These are phyloP conservation scores for Aphelenchoides besseyi DNA, from an alignment of 1,140 invertebrate species.

Conservation along the genomic window DNA sequence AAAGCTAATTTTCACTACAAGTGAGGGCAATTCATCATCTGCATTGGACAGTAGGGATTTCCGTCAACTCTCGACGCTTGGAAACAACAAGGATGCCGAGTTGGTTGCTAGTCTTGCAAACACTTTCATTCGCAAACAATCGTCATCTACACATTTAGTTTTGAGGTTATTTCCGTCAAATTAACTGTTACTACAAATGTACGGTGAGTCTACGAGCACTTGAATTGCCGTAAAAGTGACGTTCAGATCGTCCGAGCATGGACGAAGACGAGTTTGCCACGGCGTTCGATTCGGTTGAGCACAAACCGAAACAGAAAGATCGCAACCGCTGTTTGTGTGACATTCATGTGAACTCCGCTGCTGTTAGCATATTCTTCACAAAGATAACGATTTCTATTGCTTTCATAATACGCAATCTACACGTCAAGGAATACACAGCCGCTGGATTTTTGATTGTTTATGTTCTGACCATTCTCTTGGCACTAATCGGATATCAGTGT, in stretches of 20 bases:
- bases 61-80: background rate
- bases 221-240: too few relatives aligned
- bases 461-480: background rate
- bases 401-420: background rate
- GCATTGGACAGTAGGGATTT: background rate
- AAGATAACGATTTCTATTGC: background rate
- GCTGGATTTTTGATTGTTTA: background rate
- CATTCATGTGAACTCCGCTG: slow-evolving; percentile 4
- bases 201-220: too few relatives aligned
- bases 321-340: background rate
- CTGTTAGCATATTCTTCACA: background rate
- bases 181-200: too few relatives aligned
- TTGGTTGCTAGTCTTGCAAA: background rate
- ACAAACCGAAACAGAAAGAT: background rate
- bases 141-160: too few relatives aligned
- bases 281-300: background rate
- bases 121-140: too few relatives aligned
- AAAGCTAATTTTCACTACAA: too few relatives aligned
- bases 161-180: too few relatives aligned
- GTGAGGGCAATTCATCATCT: background rate
- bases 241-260: background rate
- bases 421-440: background rate
- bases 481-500: background rate
- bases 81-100: too few relatives aligned
- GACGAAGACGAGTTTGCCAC: background rate